Conservation (phyloP, 1,140 invertebrate species). For the Ceratoteleas bidentatus region DNA sequence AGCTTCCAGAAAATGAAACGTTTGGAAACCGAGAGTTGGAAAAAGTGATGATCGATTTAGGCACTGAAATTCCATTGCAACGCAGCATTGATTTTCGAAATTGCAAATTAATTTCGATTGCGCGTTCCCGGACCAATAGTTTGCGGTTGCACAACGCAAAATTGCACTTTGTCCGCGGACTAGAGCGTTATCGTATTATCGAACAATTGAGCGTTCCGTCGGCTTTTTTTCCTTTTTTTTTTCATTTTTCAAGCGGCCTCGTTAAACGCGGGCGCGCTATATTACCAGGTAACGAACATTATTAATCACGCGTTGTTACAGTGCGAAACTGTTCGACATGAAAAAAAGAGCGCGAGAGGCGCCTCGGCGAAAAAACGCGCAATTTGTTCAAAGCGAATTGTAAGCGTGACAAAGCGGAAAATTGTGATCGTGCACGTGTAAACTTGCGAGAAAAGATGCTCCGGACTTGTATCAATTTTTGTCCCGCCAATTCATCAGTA, state of each 20-base stretch:
- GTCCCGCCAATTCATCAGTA: neutral
- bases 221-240: neutral
- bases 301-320: slow-evolving; percentile 10
- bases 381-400: slow-evolving; percentile 11
- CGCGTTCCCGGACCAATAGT: neutral
- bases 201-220: neutral
- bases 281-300: slow-evolving; percentile 11
- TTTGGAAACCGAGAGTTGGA: no score
- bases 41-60: neutral
- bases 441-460: slow-evolving; percentile 6
- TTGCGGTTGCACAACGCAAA: neutral
- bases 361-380: neutral
- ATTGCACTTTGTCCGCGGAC: neutral
- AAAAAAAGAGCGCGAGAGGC: neutral
- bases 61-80: neutral
- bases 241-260: no score
- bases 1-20: no score
- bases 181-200: neutral
- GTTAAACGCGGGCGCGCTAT: no score
- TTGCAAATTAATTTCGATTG: slow-evolving; percentile 2
- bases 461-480: slow-evolving; percentile 9
- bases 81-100: neutral
- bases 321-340: neutral
- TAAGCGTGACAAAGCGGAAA: slow-evolving; percentile 19
- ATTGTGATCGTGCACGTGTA: slow-evolving; percentile 2